Base-by-base conservation (phyloP, 2,797 vertebrate genomes). In the Mareca strepera region DNA sequence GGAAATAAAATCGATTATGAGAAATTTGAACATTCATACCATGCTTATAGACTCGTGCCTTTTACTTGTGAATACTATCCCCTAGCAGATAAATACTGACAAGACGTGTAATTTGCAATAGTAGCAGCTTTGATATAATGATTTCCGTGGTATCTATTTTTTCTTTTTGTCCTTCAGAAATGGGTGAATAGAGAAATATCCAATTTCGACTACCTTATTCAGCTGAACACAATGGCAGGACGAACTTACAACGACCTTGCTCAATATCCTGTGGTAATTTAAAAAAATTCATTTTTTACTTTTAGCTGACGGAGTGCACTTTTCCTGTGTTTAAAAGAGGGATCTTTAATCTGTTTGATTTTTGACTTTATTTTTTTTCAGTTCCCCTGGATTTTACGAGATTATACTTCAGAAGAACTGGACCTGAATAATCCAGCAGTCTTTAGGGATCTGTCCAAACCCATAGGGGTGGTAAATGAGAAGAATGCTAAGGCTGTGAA, bases 181-280 rank as follows among this genome's bases (percentile, higher is more conserved):
- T 99, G 99, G 99, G 98, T 99, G 87, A 99, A 99, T 95, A 98
- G 99, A 91, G 99, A 99, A 93, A 99, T 99, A 97, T 99, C 99
- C 90, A 99, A 99, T 97, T 99, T 99, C 76, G 99, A 99, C 97
- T 99, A 99, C 96, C 97, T 99, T 98, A 99, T 99, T 98, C 99
- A 99, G 83, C 98, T 99, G 84, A 99, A 99, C 98, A 99, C 99
- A 31, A 99, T 99, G 58, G 99, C 99, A 69, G 99, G 99, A 95
- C 97, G 99, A 87, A 99, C 99, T 25, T 99, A 99, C 96, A 99
- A 99, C 91, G 97, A 99, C 96, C 98, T 99, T 94, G 98, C 99
- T 52, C 99, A 99, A 94, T 99, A 99, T 96, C 99, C 99, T 44
- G 99, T 99, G 98, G 99, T 99, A 98, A 82, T 98, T 74, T 7